phyloP scores from a whole-genome alignment of 64 coral and sea anemone genomes.

The Stylophora pistillata region DNA sequence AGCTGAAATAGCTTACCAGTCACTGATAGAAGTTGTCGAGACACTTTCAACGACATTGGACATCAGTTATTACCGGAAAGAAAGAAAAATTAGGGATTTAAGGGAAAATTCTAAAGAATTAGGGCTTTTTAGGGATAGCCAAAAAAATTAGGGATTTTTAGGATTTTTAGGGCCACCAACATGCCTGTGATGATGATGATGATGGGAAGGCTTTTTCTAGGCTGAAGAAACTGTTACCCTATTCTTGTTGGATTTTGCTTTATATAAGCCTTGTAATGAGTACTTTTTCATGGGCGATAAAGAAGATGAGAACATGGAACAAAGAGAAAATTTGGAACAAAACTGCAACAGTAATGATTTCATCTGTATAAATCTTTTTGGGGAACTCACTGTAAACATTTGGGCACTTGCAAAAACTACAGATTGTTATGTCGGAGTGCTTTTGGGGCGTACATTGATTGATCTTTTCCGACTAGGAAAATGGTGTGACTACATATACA shows the following conservation, averaged over 20 bases:
- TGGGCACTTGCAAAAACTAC: neutral
- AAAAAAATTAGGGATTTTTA: too few relatives aligned
- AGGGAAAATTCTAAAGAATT: too few relatives aligned
- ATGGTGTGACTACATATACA: neutral
- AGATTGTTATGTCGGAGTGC: neutral
- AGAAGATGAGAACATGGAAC: neutral
- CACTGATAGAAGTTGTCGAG: too few relatives aligned
- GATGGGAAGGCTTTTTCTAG: neutral
- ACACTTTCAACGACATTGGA: too few relatives aligned
- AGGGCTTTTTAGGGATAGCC: too few relatives aligned
- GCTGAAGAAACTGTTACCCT: neutral
- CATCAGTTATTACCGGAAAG: too few relatives aligned
- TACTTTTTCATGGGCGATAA: neutral
- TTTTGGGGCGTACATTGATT: neutral
- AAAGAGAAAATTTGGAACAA: neutral
- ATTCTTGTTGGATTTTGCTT: neutral
- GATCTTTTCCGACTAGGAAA: neutral
- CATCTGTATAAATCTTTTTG: neutral
- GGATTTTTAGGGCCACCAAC: conserved; percentile 19
- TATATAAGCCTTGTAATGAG: neutral
- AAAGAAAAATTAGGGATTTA: too few relatives aligned
- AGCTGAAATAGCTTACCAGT: too few relatives aligned
- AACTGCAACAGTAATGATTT: neutral
- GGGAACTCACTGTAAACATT: neutral
- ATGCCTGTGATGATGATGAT: too few relatives aligned